A percentile compares a stretch with the other conserved stretches of the same genome.
Conservation (phyloP, 2,888 invertebrate species). For the Heteropelma amictum region DNA sequence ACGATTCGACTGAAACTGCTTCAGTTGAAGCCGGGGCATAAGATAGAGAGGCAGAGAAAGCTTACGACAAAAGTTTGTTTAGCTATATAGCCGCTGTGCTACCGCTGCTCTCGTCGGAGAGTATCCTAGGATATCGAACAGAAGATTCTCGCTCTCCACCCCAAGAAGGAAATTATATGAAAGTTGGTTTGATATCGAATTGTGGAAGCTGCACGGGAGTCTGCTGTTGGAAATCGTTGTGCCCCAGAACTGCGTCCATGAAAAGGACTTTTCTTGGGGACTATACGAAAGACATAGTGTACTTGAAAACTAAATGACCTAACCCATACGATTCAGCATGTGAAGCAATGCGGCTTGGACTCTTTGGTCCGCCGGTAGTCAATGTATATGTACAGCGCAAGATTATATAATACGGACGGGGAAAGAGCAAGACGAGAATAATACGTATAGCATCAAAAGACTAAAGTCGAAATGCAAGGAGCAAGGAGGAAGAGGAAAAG, state of each 20-base stretch:
- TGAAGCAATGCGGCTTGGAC: too few relatives aligned
- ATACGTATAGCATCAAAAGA: too few relatives aligned
- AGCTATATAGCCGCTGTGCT: neutral
- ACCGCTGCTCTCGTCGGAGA: constrained; percentile 35
- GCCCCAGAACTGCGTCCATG: constrained; percentile 10
- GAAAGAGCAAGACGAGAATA: too few relatives aligned
- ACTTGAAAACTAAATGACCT: too few relatives aligned
- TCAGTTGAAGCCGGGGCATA: neutral
- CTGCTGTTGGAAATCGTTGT: constrained; percentile 8
- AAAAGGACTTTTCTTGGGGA: too few relatives aligned
- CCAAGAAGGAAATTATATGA: constrained; percentile 43
- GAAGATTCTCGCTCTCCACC: neutral
- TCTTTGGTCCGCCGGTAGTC: too few relatives aligned
- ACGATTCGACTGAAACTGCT: constrained; percentile 36
- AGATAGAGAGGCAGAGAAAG: constrained; percentile 18
- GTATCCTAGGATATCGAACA: constrained; percentile 4
- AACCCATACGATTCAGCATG: too few relatives aligned
- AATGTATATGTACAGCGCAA: too few relatives aligned
- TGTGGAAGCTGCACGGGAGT: constrained; percentile 30
- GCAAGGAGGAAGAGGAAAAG: constrained; percentile 6
- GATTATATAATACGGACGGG: too few relatives aligned
- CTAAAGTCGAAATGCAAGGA: neutral
- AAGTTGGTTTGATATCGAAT: constrained; percentile 52
- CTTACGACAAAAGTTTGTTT: constrained; percentile 40
- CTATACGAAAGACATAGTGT: too few relatives aligned